Percentiles rank a stretch among this genome's conserved stretches.
Evolutionary conservation across 2,113 vertebrate species (phyloP).

Genomic region (Chaenocephalus aceratus): DNA sequence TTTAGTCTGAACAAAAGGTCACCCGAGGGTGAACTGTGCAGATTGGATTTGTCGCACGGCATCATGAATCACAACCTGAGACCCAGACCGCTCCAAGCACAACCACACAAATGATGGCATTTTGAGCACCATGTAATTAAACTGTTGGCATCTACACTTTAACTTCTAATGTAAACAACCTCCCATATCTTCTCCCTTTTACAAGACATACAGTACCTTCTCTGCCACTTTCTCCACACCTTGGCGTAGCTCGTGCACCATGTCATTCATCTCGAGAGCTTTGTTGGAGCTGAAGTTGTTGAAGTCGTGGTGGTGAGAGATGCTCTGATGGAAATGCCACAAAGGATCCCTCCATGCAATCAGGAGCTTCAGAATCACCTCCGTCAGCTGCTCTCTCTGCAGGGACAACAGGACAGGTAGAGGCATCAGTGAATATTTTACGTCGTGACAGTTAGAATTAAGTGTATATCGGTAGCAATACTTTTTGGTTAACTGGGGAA

Average conservation of each 20-base stretch:
- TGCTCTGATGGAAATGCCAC: slow-evolving; percentile 84
- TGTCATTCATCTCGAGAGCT: slow-evolving; percentile 86
- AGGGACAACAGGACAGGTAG: neutral
- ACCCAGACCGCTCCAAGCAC: neutral
- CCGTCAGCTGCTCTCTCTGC: slow-evolving; percentile 85
- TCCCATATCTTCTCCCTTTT: neutral
- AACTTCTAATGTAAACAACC: neutral
- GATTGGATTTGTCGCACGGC: neutral
- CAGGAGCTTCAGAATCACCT: slow-evolving; percentile 86
- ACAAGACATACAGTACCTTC: slow-evolving; percentile 71
- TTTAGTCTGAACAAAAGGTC: slow-evolving; percentile 1
- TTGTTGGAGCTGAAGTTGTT: slow-evolving; percentile 83
- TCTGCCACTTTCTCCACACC: slow-evolving; percentile 87
- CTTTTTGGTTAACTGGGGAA: neutral
- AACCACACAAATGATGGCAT: neutral
- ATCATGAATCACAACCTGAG: neutral
- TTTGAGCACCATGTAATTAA: neutral
- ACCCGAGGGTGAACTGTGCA: neutral
- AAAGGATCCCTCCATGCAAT: slow-evolving; percentile 87
- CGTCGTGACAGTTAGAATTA: neutral
- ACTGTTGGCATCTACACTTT: neutral
- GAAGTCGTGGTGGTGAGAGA: slow-evolving; percentile 78
- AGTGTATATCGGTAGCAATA: neutral
- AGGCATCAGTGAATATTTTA: neutral
- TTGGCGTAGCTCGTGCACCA: slow-evolving; percentile 85